Conservation (phyloP, 2,888 invertebrate genomes). For the Galerucella calmariensis region DNA sequence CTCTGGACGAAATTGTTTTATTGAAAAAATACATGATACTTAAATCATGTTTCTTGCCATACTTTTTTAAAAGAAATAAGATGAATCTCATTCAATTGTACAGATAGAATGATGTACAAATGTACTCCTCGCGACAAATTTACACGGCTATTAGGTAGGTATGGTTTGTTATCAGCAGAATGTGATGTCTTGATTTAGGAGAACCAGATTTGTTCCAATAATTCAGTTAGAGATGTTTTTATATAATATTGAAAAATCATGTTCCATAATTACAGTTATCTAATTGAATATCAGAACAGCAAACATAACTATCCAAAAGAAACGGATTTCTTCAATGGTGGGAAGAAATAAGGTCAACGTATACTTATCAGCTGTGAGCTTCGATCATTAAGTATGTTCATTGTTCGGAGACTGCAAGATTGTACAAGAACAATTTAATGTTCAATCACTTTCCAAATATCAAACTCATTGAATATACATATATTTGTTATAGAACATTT, state of each 20-base stretch:
- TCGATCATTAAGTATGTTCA: too few relatives aligned
- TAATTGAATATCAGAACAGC: too few relatives aligned
- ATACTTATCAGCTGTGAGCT: too few relatives aligned
- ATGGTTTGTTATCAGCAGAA: neutral
- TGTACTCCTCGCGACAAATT: slow-evolving; percentile 20
- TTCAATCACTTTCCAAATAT: neutral
- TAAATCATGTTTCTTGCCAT: neutral
- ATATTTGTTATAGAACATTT: neutral
- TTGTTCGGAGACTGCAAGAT: too few relatives aligned
- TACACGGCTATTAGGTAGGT: neutral
- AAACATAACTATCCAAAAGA: too few relatives aligned
- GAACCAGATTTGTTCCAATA: neutral
- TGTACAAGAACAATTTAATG: too few relatives aligned
- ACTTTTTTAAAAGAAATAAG: neutral
- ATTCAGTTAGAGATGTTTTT: neutral
- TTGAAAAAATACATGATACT: neutral
- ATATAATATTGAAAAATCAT: too few relatives aligned
- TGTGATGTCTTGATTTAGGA: neutral
- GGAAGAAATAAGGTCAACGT: too few relatives aligned
- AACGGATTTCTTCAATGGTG: too few relatives aligned
- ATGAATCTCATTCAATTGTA: neutral
- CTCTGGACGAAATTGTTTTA: neutral
- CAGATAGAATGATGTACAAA: neutral
- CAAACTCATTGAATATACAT: neutral
- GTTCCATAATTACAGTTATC: too few relatives aligned